phyloP scores from a whole-genome alignment of 2,888 invertebrate genomes.

The Bellardia pandia region DNA sequence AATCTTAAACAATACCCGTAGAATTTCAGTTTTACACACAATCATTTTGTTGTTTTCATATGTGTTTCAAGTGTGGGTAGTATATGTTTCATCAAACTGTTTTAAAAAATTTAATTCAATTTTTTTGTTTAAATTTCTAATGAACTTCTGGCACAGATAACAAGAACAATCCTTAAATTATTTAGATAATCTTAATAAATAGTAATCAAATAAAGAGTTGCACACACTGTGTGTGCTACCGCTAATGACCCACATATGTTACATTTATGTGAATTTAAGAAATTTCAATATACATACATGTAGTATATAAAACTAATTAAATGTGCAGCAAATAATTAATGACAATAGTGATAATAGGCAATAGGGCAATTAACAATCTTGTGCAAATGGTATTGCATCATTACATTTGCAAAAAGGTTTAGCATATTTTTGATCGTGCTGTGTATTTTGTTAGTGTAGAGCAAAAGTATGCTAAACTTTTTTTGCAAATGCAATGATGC shows the following conservation, averaged over 20 bases:
- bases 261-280: not conserved
- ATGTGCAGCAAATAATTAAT: not conserved
- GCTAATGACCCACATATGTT: conserved; percentile 65
- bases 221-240: conserved; percentile 13
- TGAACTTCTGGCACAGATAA: conserved; percentile 30
- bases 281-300: not conserved
- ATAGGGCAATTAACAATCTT: no score
- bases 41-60: not conserved
- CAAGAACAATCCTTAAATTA: conserved; percentile 56
- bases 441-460: no score
- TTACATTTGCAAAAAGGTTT: no score
- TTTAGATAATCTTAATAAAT: conserved; percentile 53
- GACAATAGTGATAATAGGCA: not conserved
- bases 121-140: conserved; percentile 26
- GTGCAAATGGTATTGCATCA: no score
- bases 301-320: not conserved
- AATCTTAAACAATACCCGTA: conserved; percentile 53
- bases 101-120: conserved; percentile 43
- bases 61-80: not conserved
- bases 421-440: no score
- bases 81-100: conserved; percentile 1
- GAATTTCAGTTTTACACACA: conserved; percentile 4
- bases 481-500: no score
- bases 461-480: no score
- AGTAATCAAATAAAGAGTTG: conserved; percentile 25